Conservation (phyloP, 2,113 vertebrate genomes). For the Sylvilagus bachmani region DNA sequence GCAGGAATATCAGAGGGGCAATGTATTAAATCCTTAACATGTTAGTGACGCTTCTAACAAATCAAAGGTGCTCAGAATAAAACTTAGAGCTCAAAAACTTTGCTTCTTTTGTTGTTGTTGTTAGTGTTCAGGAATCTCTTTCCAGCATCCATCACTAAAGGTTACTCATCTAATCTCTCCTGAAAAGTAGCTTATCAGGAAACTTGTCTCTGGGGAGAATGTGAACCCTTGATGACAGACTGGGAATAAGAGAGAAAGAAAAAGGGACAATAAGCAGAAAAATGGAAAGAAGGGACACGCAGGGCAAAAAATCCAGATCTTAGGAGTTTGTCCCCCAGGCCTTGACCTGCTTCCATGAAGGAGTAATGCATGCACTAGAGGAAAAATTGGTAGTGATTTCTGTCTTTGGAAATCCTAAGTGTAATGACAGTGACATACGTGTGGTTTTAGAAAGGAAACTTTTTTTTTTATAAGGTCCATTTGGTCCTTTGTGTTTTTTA, state of each 20-base stretch:
- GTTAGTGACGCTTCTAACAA: not conserved
- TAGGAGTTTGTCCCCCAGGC: not conserved
- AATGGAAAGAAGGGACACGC: not conserved
- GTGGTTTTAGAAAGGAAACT: slow-evolving; percentile 55
- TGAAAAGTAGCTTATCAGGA: not conserved
- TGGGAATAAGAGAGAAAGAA: not conserved
- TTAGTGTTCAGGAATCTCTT: not conserved
- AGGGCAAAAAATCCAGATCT: not conserved
- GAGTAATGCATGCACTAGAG: rapidly evolving
- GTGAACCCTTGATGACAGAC: not conserved
- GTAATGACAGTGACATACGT: not conserved
- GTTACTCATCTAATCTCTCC: not conserved
- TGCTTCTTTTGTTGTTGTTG: no score
- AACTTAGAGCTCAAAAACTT: not conserved
- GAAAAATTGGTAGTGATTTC: not conserved
- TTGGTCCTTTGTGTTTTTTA: not conserved
- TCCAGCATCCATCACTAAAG: not conserved
- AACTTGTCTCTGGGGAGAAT: not conserved
- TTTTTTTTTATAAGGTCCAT: slow-evolving; percentile 6
- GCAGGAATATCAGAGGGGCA: not conserved
- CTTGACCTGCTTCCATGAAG: not conserved
- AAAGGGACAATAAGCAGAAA: not conserved
- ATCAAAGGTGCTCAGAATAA: not conserved
- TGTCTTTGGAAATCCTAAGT: slow-evolving; percentile 35
- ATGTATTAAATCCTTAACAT: not conserved